These are phyloP conservation scores for Antrozous pallidus DNA, from an alignment of 2,797 vertebrate species.

Conservation along the genomic window DNA sequence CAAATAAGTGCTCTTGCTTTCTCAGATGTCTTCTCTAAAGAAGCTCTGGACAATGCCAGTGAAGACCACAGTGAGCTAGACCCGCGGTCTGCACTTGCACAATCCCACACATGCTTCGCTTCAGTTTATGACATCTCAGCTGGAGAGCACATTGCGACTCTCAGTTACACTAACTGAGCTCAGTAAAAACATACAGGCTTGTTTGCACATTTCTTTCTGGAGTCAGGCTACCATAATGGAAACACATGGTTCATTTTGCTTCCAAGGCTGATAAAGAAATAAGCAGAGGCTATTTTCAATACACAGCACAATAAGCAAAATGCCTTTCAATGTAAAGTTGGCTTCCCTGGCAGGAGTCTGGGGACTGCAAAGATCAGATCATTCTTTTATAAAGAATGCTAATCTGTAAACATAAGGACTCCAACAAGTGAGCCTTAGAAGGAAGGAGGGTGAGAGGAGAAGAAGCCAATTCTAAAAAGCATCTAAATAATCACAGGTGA, in stretches of 20 bases:
- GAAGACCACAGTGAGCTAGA: background rate
- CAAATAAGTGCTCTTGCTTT: slow-evolving; percentile 30
- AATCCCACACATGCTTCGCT: background rate
- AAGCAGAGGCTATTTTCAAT: slow-evolving; percentile 29
- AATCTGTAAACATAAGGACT: background rate
- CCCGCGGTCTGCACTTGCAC: background rate
- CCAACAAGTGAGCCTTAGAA: background rate
- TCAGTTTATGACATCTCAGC: slow-evolving; percentile 46
- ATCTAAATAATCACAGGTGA: background rate
- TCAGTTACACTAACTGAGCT: slow-evolving; percentile 69
- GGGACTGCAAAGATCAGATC: background rate
- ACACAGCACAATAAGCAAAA: background rate
- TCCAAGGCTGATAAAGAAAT: slow-evolving; percentile 35
- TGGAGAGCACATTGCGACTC: slow-evolving; percentile 51
- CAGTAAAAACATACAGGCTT: slow-evolving; percentile 68
- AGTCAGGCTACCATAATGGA: slow-evolving; percentile 58
- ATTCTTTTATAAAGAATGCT: background rate
- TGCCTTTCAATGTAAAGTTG: background rate
- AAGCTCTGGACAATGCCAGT: background rate
- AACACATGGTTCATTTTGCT: slow-evolving; percentile 61
- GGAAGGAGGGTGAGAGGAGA: background rate
- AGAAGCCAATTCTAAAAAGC: background rate
- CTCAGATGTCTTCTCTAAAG: slow-evolving; percentile 31
- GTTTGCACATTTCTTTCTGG: slow-evolving; percentile 60
- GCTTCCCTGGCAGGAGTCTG: background rate